phyloP scores from a whole-genome alignment of 2,113 vertebrate species.

The Amphilophus citrinellus region DNA sequence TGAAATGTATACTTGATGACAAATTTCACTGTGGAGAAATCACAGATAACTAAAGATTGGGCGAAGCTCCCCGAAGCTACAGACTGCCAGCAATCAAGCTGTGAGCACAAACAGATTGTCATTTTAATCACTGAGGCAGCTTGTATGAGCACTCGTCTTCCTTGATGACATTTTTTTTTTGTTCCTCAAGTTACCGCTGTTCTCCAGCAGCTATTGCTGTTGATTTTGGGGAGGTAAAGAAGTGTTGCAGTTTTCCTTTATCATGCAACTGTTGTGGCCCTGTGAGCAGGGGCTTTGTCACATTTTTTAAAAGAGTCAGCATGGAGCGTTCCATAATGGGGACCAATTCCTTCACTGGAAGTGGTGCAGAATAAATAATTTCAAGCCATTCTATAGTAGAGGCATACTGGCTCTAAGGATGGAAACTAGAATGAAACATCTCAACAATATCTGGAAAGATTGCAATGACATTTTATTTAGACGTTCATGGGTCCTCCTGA shows the following conservation, averaged over 20 bases:
- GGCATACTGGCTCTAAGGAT: background rate
- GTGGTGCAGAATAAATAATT: background rate
- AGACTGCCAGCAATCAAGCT: constrained; percentile 49
- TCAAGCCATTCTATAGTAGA: background rate
- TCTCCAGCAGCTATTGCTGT: constrained; percentile 21
- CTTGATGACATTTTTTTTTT: constrained; percentile 27
- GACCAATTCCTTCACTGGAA: background rate
- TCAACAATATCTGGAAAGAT: background rate
- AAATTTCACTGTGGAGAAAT: background rate
- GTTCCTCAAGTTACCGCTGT: background rate
- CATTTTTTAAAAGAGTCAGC: background rate
- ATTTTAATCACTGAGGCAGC: constrained; percentile 48
- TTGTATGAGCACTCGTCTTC: constrained; percentile 9
- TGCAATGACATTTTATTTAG: background rate
- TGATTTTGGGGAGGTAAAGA: constrained; percentile 21
- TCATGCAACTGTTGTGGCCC: background rate
- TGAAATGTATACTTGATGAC: background rate
- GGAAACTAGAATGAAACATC: background rate
- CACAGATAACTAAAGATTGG: background rate
- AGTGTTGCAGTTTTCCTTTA: constrained; percentile 18
- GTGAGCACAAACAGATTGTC: constrained; percentile 51
- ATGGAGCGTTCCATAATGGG: background rate
- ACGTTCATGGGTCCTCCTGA: background rate
- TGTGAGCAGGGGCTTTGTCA: constrained; percentile 16
- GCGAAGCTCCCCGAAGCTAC: background rate